Evolutionary conservation across 2,888 invertebrate genomes (phyloP), one percentile per base, ranked within the genome.

Genomic region (Yponomeuta sedellus): DNA sequence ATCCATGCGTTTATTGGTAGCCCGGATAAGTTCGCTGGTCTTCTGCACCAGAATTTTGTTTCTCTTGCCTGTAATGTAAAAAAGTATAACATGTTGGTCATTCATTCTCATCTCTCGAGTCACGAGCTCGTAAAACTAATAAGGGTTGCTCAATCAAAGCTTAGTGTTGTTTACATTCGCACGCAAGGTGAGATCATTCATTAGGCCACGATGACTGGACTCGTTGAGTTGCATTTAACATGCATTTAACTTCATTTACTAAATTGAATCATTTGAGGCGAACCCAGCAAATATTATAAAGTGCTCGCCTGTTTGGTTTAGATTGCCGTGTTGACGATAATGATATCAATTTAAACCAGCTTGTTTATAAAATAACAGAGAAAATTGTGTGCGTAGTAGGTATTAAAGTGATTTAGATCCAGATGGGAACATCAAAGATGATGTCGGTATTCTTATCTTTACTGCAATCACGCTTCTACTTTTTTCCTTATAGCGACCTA

Each of bases 1-100:
- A 92, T 93, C 96, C 95, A 96, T 52, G 83, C 76, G 0, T 88
- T 84, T 57, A 93, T 74, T 1, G 93, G 83, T 44, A 95, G 76
- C 68, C 91, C 78, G 56, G 90, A 77, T 25, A 94, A 85, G 70
- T 92, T 89, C 0, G 85, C 82, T 1, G 95, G 95, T 66, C 92
- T 83, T 66, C 92, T 91, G 77, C 96, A 96, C 95, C 95, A 95
- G 75, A 93, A 94, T 61, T 93, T 92, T 69, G 93, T 92, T 69
- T 92, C 91, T 72, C 93, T 93, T 64, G 94, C 94, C 92, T 94
- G 82, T 44, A 84, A 73, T 57, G 39, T 44, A 12, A 82, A 69
- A n/a, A 61, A 61, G 66, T 61, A 68, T 34, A 28, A 39, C n/a
- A n/a, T 19, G 16, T 58, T 52, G 12, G 44, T 44, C 3, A 16